phyloP scores from a whole-genome alignment of 2,888 invertebrate species.

The Eristalis arbustorum region DNA sequence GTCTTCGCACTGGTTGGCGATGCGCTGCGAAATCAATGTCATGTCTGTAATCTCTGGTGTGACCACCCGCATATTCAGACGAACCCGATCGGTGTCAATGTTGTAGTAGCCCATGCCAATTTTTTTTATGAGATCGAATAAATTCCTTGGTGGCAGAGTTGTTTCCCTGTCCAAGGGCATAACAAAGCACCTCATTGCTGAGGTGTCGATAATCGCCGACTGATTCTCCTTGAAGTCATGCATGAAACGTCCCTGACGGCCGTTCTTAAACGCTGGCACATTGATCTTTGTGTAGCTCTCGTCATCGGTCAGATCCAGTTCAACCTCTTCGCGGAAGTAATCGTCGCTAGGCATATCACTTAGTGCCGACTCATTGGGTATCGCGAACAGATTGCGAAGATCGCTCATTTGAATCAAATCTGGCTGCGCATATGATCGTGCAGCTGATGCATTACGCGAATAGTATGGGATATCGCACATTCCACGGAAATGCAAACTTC shows the following conservation, averaged over 20 bases:
- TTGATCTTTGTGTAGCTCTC: conserved; percentile 91
- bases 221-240: conserved; percentile 93
- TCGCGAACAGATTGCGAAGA: conserved; percentile 74
- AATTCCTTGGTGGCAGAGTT: conserved; percentile 89
- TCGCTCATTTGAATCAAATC: conserved; percentile 76
- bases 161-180: conserved; percentile 91
- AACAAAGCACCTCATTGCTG: conserved; percentile 90
- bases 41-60: conserved; percentile 86
- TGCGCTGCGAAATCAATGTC: conserved; percentile 85
- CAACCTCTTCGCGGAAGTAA: conserved; percentile 89
- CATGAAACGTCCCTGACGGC: conserved; percentile 91
- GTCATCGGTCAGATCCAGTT: conserved; percentile 85
- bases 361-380: conserved; percentile 56
- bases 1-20: conserved; percentile 85
- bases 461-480: conserved; percentile 79
- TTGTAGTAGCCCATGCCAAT: conserved; percentile 90
- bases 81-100: conserved; percentile 89
- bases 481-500: conserved; percentile 79
- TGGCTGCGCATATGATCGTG: conserved; percentile 76
- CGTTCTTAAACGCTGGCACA: conserved; percentile 91
- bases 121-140: conserved; percentile 89
- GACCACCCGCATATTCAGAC: conserved; percentile 88
- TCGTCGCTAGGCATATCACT: conserved; percentile 75
- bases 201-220: conserved; percentile 89
- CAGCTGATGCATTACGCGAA: conserved; percentile 74